These are phyloP conservation scores for Danio albolineatus DNA, from an alignment of 2,797 vertebrate genomes.

Conservation along the genomic window DNA sequence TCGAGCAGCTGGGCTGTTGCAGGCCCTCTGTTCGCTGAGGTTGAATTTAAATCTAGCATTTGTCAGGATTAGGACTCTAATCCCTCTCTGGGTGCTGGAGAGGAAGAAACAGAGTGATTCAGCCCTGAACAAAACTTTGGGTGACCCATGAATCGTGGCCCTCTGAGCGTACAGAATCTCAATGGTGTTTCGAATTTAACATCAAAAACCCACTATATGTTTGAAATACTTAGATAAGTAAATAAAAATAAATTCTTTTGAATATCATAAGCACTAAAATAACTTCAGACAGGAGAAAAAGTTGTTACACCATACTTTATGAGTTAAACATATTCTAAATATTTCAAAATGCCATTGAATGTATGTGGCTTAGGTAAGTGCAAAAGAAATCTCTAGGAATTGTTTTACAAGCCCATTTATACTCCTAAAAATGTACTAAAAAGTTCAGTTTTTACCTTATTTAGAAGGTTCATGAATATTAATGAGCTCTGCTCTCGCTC, in stretches of 20 bases:
- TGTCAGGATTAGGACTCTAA: conserved; percentile 81
- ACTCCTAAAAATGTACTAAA: too few species aligned
- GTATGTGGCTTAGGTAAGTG: too few species aligned
- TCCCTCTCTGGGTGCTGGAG: conserved; percentile 75
- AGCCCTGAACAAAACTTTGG: conserved; percentile 72
- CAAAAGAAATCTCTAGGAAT: too few species aligned
- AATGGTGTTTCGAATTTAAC: conserved; percentile 4
- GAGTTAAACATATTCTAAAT: too few species aligned
- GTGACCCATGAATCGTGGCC: conserved; percentile 61
- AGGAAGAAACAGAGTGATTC: conserved; percentile 77
- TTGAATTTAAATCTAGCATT: conserved; percentile 63
- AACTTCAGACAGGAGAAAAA: too few species aligned
- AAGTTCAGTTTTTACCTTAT: too few species aligned
- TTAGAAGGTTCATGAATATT: too few species aligned
- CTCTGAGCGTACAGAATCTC: background rate
- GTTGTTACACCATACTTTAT: too few species aligned
- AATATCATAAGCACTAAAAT: background rate
- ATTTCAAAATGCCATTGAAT: too few species aligned
- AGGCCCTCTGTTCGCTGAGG: background rate
- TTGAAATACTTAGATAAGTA: too few species aligned
- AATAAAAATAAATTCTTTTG: background rate
- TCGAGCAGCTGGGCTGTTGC: conserved; percentile 18
- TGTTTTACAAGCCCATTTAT: too few species aligned
- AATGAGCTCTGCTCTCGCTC: too few species aligned
- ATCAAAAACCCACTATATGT: background rate